Evolutionary conservation across 2,113 vertebrate species (phyloP).

Genomic region (Dasyurus viverrinus): DNA sequence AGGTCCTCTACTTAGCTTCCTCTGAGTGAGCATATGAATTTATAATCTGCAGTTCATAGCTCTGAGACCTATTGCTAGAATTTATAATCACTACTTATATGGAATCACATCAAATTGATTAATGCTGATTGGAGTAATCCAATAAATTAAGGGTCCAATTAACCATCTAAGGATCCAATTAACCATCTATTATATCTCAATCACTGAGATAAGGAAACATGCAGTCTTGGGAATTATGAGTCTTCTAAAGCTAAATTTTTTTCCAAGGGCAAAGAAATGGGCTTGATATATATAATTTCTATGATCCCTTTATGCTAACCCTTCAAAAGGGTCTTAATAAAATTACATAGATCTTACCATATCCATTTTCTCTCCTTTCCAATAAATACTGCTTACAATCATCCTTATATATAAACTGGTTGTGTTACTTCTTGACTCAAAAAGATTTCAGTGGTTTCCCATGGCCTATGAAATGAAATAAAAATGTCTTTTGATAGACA

Average conservation of each 20-base stretch:
- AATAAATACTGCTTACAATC: neutral
- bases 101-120: too few relatives aligned
- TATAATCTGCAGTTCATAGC: too few relatives aligned
- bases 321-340: neutral
- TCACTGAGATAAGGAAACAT: neutral
- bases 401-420: neutral
- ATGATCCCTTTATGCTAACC: neutral
- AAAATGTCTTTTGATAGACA: neutral
- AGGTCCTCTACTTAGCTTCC: too few relatives aligned
- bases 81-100: too few relatives aligned
- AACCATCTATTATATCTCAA: neutral
- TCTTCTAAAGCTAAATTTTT: neutral
- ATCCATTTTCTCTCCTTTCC: neutral
- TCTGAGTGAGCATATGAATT: too few relatives aligned
- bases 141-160: too few relatives aligned
- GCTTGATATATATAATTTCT: neutral
- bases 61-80: too few relatives aligned
- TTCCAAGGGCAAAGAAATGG: neutral
- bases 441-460: neutral
- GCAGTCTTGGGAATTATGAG: neutral
- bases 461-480: neutral
- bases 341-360: neutral
- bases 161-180: too few relatives aligned
- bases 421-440: neutral
- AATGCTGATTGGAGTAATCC: too few relatives aligned